These are phyloP conservation scores for Crax fasciolata DNA, from an alignment of 2,797 vertebrate genomes.

Conservation along the genomic window DNA sequence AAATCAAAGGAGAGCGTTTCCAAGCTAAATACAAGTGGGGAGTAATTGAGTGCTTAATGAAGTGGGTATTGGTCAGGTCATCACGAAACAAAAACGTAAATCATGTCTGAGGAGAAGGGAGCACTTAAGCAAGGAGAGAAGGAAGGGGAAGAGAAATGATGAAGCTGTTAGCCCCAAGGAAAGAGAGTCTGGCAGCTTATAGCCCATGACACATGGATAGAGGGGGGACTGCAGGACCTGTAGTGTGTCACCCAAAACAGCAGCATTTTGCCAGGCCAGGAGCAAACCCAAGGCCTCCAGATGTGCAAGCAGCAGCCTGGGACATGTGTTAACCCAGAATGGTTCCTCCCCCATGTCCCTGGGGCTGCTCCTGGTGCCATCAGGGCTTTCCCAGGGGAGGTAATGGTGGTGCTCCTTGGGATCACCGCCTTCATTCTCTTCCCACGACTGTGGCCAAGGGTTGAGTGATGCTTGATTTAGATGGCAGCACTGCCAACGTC, in stretches of 20 bases:
- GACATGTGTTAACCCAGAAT: rapidly evolving
- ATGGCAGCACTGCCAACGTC: rapidly evolving
- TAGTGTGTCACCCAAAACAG: neutral
- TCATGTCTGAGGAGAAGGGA: neutral
- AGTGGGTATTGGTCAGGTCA: neutral
- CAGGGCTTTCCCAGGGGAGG: neutral
- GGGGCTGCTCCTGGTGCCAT: neutral
- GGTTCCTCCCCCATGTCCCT: rapidly evolving
- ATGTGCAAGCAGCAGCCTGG: neutral
- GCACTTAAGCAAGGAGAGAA: neutral
- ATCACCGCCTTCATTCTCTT: neutral
- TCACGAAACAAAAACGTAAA: neutral
- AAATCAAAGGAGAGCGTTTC: neutral
- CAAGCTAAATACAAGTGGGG: neutral
- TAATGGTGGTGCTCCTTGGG: neutral
- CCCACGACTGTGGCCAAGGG: rapidly evolving
- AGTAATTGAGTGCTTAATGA: neutral
- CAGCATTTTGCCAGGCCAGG: neutral
- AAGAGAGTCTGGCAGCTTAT: rapidly evolving
- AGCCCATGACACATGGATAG: neutral
- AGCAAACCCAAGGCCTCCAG: neutral
- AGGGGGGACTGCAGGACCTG: neutral
- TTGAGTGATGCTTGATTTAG: neutral
- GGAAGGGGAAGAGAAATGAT: neutral
- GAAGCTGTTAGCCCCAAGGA: neutral